A percentile compares a stretch with the other conserved stretches of the same genome.
phyloP scores from a whole-genome alignment of 2,888 invertebrate genomes.

The Pediacus dermestoides region DNA sequence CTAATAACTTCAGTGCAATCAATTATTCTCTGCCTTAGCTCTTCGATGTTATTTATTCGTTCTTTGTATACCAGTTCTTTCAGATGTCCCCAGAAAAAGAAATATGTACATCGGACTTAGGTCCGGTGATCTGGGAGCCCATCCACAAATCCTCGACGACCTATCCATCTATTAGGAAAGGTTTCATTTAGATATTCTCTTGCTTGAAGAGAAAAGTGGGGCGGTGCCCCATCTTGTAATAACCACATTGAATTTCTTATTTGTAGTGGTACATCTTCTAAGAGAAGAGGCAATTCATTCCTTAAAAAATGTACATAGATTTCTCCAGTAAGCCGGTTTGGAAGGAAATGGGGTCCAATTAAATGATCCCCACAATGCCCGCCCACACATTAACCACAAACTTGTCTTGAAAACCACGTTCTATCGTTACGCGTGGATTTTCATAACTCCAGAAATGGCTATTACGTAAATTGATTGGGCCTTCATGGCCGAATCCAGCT shows the following conservation, averaged over 20 bases:
- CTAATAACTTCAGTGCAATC: neutral
- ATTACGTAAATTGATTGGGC: conserved; percentile 8
- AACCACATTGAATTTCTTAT: neutral
- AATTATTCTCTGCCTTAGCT: neutral
- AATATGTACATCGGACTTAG: neutral
- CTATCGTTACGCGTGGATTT: conserved; percentile 2
- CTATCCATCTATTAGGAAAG: neutral
- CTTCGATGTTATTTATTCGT: neutral
- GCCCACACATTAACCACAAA: too few relatives aligned
- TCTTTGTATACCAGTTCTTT: neutral
- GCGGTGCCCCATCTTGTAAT: too few relatives aligned
- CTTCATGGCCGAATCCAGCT: conserved; percentile 8
- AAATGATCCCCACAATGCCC: too few relatives aligned
- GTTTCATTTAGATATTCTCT: neutral
- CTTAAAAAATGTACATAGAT: conserved; percentile 4
- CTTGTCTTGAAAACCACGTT: neutral
- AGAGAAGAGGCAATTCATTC: conserved; percentile 2
- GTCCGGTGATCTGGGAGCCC: neutral
- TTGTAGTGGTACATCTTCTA: conserved; percentile 4
- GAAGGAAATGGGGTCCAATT: conserved; percentile 7
- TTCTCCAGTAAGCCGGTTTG: conserved; percentile 6
- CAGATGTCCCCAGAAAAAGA: too few relatives aligned
- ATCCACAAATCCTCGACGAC: neutral
- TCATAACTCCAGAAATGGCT: conserved; percentile 8
- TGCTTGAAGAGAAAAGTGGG: neutral